Percentiles rank a stretch among this genome's conserved stretches.
These are phyloP conservation scores for Medauroidea extradentata DNA, from an alignment of 1,140 invertebrate species.

Conservation along the genomic window DNA sequence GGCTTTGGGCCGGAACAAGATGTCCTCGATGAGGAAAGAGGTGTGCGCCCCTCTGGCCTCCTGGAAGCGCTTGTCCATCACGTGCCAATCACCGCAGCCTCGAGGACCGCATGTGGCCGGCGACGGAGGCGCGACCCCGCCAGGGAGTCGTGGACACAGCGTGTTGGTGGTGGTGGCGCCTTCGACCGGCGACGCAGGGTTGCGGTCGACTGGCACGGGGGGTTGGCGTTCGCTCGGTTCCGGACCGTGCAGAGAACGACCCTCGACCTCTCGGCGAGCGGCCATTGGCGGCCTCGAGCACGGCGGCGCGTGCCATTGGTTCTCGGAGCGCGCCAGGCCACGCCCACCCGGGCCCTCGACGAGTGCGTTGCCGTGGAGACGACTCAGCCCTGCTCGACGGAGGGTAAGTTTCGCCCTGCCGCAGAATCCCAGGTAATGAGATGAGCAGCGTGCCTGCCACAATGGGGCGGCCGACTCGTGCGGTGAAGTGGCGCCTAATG, in stretches of 20 bases:
- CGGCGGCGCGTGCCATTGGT: no score
- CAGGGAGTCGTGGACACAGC: neutral
- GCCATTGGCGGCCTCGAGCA: no score
- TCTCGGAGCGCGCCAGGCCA: neutral
- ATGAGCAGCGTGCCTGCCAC: neutral
- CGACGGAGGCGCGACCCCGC: neutral
- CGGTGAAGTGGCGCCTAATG: conserved; percentile 9
- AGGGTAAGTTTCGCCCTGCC: neutral
- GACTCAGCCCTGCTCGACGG: neutral
- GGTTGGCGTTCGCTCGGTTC: neutral
- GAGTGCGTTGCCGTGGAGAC: neutral
- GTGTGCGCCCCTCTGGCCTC: conserved; percentile 3
- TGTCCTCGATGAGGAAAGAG: conserved; percentile 16
- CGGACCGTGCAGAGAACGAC: no score
- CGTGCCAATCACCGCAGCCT: no score
- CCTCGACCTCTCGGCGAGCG: no score
- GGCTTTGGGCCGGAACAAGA: conserved; percentile 13
- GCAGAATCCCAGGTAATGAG: neutral
- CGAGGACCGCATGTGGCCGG: no score
- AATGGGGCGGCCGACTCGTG: neutral
- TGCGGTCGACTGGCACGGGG: neutral
- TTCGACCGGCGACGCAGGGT: neutral
- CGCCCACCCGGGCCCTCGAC: neutral
- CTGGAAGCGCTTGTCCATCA: conserved; percentile 3
- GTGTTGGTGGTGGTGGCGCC: neutral